Base-by-base conservation (phyloP, 1,140 invertebrate genomes). In the Tribolium madens region DNA sequence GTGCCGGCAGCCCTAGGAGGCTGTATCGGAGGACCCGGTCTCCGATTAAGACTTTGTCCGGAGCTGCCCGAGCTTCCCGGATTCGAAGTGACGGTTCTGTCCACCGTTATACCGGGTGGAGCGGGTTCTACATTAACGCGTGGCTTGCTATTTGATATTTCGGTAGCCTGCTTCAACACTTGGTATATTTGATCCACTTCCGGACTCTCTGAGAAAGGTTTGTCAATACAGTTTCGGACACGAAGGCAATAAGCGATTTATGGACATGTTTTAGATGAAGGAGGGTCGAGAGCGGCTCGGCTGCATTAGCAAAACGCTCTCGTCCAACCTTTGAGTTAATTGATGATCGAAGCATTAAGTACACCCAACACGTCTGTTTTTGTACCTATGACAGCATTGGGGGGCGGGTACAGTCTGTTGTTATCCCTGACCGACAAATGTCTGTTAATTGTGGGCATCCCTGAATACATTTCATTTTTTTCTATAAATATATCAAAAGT, bases 121-220 rank as follows among this genome's bases (percentile, higher is more conserved):
- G 76, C 50, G 13, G 78, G 52, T 48, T 84, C 87, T 82, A 84
- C 77, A 71, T 81, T 84, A 81, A 85, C 81, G 72, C 87, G 86
- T 79, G 87, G 89, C 86, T 88, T 89, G 83, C 82, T 86, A 78
- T 83, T 86, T 42, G 90, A 90, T 86, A 96, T 92, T 90, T 96
- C 94, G 82, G 93, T 93, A 82, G 95, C 95, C 87, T 96, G 93
- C 90, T 96, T 96, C 89, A 97, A 90, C 85, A 96, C 94, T 89
- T 95, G 95, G 89, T 97, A 97, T 85, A 94, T 95, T 87, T 93
- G 92, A 90, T 97, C 95, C 88, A 95, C 92, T 89, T 95, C 93
- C 31, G 71, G 46, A 73, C 71, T 50, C 48, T 73, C 71, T 73
- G 71, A 26, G 71, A 73, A 73, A 73, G 36, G 47, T 71, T 50